Evolutionary conservation across 2,113 vertebrate species (phyloP).

Genomic region (Leuciscus idus): DNA sequence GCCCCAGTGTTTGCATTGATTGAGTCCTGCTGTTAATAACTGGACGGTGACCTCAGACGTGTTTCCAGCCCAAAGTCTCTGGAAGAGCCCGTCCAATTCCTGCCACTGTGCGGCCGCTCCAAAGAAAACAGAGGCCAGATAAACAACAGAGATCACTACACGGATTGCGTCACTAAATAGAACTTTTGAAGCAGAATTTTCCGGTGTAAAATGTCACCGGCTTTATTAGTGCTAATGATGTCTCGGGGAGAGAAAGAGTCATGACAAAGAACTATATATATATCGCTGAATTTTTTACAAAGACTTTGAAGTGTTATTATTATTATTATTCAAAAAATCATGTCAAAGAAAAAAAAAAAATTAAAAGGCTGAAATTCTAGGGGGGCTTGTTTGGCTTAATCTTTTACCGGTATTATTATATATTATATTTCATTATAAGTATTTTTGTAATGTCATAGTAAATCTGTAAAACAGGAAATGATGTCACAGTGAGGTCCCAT

Average conservation of each 20-base stretch:
- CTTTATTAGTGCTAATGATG: slow-evolving; percentile 8
- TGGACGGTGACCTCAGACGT: not conserved
- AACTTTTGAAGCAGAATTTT: slow-evolving; percentile 18
- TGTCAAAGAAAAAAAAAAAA: no score
- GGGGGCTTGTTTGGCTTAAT: no score
- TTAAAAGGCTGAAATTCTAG: no score
- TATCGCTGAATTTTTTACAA: not conserved
- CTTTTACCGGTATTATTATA: no score
- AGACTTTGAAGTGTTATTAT: not conserved
- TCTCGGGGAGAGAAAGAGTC: not conserved
- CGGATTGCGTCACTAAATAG: slow-evolving; percentile 8
- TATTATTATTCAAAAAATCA: no score
- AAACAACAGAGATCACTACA: slow-evolving; percentile 7
- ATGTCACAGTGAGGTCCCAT: no score
- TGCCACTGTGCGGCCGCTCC: not conserved
- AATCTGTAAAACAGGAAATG: no score
- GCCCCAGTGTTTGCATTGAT: slow-evolving; percentile 9
- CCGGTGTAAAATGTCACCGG: slow-evolving; percentile 9
- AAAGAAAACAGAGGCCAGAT: slow-evolving; percentile 19
- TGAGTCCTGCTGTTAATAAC: slow-evolving; percentile 29
- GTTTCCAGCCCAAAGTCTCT: not conserved
- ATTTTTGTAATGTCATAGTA: no score
- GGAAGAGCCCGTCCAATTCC: not conserved
- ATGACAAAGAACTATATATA: not conserved
- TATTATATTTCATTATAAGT: no score